Evolutionary conservation across 2,113 vertebrate genomes (phyloP), one percentile per base, ranked within the genome.

Genomic region (Apus apus): DNA sequence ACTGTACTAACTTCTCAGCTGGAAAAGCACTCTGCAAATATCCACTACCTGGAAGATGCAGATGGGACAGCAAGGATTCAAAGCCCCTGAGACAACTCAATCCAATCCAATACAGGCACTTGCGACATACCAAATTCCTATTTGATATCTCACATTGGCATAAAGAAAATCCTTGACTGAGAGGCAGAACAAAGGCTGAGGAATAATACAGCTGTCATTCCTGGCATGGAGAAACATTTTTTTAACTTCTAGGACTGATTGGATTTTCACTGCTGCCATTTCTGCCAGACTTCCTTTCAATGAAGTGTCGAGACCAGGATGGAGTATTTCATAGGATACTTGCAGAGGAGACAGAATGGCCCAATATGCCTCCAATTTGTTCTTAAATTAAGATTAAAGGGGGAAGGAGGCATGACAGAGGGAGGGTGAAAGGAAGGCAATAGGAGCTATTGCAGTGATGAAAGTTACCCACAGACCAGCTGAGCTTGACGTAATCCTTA

Each of bases 171-270:
- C 38, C 64, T 64, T 77, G 70, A 65, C 81, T 79, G 74, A 25
- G 36, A 91, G 85, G 90, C n/a, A 87, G 81, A 95, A 68, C 51
- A 82, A 87, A 87, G 81, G 22, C 71, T 91, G 70, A 64, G 34
- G 66, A 91, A 95, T 87, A 89, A 96, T 85, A 77, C 62, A 87
- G 58, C 62, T 94, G 87, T 91, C 89, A 67, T 85, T 95, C 84
- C 85, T 91, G 87, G 87, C 85, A 94, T 6, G 45, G 73, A 87
- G 62, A 89, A 89, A 70, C 60, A 65, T 57, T 68, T 78, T 90
- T 89, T 89, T 56, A 85, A 85, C 62, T 87, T 95, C 80, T 61
- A 79, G 74, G 19, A 87, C 62, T 87, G 94, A 95, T 43, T 61
- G 66, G 54, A 94, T 95, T 95, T 94, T 85, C 87, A 70, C 32